Percentiles rank a stretch among this genome's conserved stretches.
Evolutionary conservation across 2,113 vertebrate genomes (phyloP).

Genomic region (Aldabrachelys gigantea): DNA sequence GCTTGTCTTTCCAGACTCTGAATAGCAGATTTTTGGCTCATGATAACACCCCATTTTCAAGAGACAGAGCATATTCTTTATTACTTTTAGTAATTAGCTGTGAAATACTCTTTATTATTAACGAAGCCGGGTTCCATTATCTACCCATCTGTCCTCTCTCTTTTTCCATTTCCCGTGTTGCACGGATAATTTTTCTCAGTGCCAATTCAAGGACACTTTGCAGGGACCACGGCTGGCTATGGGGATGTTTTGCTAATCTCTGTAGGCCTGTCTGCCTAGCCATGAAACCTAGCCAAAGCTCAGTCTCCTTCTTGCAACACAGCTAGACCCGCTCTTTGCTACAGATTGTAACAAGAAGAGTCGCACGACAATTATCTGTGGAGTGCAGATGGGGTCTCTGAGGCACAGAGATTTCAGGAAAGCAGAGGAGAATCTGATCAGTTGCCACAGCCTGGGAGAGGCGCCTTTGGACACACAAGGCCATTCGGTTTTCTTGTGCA

Average conservation of each 20-base stretch:
- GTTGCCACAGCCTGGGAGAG: background rate
- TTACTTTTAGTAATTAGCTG: slow-evolving; percentile 26
- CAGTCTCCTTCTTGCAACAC: too few relatives aligned
- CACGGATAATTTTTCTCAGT: background rate
- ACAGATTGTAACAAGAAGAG: too few relatives aligned
- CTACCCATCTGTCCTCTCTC: slow-evolving; percentile 28
- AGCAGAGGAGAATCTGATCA: background rate
- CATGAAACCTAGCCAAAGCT: background rate
- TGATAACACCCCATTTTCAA: background rate
- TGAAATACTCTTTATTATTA: background rate
- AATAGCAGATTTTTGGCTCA: slow-evolving; percentile 22
- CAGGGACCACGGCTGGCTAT: background rate
- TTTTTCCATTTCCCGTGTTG: background rate
- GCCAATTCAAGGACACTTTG: background rate
- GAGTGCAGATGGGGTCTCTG: background rate
- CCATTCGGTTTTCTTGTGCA: background rate
- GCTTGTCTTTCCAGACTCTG: slow-evolving; percentile 43
- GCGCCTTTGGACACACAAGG: fast-evolving
- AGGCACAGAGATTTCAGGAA: background rate
- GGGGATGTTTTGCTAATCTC: background rate
- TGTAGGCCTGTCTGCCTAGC: background rate
- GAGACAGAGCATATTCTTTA: background rate
- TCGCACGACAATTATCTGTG: background rate
- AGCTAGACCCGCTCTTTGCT: too few relatives aligned
- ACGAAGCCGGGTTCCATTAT: background rate